Base-by-base conservation (phyloP, 2,113 vertebrate species). In the Chloroceryle aenea region DNA sequence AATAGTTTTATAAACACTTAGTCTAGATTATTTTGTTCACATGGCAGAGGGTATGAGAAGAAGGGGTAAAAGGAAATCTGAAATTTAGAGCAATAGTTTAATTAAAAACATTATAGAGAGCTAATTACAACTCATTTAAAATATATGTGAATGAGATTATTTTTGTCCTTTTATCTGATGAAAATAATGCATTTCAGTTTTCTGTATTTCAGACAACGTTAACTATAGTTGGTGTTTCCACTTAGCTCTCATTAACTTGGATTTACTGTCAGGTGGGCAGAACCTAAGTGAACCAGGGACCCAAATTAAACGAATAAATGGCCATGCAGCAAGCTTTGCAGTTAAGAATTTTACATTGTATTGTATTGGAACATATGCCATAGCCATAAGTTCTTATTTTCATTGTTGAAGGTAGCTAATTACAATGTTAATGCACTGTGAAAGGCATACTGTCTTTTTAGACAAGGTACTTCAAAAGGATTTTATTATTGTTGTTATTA, bases 21-120 rank as follows among this genome's bases (percentile, higher is more conserved):
- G 72, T 86, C 53, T 62, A 64, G 34, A 66, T 38, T n/a, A 62
- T 58, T 50, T 5, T 87, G 78, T 88, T 73, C 64, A 9, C 5
- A 29, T 61, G 61, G 18, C 17, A 6, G 21, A 75, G 14, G 5
- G 7, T 78, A 32, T 58, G 48, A 91, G 59, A 91, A 83, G 75
- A 91, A 89, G 48, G 89, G 89, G 50, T 86, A 91, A 66, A 86
- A 85, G 26, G 43, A 92, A 86, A 82, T 59, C 32, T 67, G 47
- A 86, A 77, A 83, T 85, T 77, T 80, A 90, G 85, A 93, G 79
- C 68, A 90, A 75, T 25, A 93, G 84, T 96, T 96, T 96, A 93
- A 94, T 90, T 86, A 72, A 94, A 87, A 93, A 92, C 73, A 72
- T 89, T 89, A 78, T 72, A 95, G 94, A 96, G 80, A 92, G 80